Conservation (phyloP, 2,888 invertebrate species). For the Octonoba sinensis region DNA sequence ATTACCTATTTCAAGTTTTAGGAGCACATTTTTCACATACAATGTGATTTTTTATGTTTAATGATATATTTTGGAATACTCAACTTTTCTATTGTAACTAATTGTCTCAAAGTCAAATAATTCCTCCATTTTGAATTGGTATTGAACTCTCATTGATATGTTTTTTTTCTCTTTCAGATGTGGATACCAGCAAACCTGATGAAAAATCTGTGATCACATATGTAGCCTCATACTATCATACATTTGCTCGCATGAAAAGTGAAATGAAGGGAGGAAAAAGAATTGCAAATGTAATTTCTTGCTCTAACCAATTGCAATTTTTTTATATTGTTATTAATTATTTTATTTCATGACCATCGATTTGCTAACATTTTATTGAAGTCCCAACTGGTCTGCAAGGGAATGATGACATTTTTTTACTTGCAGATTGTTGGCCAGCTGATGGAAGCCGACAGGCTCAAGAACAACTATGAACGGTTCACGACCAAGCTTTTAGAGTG, state of each 20-base stretch:
- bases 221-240: constrained; percentile 98
- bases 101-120: no score
- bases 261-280: constrained; percentile 97
- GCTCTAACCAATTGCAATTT: not conserved
- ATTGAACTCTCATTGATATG: no score
- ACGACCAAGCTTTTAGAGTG: constrained; percentile 90
- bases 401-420: not conserved
- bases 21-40: no score
- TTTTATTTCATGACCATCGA: not conserved
- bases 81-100: no score
- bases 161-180: constrained; percentile 76
- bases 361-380: not conserved
- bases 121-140: no score
- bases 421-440: constrained; percentile 94
- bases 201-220: constrained; percentile 99
- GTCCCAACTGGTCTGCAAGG: not conserved
- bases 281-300: constrained; percentile 90
- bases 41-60: no score
- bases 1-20: no score
- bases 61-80: no score
- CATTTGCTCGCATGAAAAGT: constrained; percentile 98
- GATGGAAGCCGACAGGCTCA: constrained; percentile 94
- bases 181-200: constrained; percentile 93
- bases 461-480: constrained; percentile 87
- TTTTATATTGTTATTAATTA: constrained; percentile 40